Evolutionary conservation across 2,797 vertebrate species (phyloP).

Genomic region (Labroides dimidiatus): DNA sequence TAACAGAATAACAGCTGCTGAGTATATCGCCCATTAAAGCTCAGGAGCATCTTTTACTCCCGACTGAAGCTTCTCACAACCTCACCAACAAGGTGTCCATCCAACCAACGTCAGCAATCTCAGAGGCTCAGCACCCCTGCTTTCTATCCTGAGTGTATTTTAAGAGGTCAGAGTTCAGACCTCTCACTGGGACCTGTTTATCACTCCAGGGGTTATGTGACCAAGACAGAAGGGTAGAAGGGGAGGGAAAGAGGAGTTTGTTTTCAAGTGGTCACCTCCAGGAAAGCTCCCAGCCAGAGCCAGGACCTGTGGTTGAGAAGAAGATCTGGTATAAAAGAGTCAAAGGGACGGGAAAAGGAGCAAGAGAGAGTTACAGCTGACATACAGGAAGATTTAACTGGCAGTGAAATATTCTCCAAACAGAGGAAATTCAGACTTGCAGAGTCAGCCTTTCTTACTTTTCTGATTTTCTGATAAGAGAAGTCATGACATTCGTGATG

Average conservation of each 20-base stretch:
- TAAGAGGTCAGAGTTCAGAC: constrained; percentile 72
- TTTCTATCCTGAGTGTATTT: constrained; percentile 59
- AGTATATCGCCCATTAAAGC: constrained; percentile 12
- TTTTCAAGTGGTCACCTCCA: constrained; percentile 61
- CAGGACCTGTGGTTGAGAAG: constrained; percentile 56
- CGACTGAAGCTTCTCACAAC: constrained; percentile 42
- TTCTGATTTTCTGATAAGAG: constrained; percentile 15
- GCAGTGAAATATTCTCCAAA: constrained; percentile 16
- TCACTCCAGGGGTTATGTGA: constrained; percentile 70
- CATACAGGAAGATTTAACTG: constrained; percentile 8
- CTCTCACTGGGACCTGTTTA: constrained; percentile 70
- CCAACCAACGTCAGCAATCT: constrained; percentile 52
- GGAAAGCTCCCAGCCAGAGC: constrained; percentile 52
- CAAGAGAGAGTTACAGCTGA: constrained; percentile 20
- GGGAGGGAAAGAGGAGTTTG: constrained; percentile 17
- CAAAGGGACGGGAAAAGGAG: constrained; percentile 12
- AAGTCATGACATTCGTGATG: constrained; percentile 52
- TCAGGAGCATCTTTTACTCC: constrained; percentile 25
- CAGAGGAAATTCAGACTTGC: background rate
- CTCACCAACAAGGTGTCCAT: constrained; percentile 31
- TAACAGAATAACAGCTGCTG: background rate
- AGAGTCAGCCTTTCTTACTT: constrained; percentile 1
- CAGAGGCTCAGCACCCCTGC: constrained; percentile 53
- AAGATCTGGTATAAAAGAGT: constrained; percentile 70
- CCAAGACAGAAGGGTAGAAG: constrained; percentile 30